phyloP scores from a whole-genome alignment of 2,797 vertebrate genomes.

The Eulemur rubriventer region DNA sequence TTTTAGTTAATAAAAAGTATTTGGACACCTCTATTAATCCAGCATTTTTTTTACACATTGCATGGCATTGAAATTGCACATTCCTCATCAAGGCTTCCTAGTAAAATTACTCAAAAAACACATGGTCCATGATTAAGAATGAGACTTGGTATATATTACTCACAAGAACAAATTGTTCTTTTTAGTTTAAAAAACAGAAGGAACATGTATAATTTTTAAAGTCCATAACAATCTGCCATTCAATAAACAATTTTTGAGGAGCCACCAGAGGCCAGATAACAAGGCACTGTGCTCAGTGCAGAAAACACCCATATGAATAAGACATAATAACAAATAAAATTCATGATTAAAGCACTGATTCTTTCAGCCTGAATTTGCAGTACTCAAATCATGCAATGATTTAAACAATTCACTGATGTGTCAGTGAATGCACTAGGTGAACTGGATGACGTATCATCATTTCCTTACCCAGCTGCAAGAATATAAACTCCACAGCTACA shows the following conservation, averaged over 20 bases:
- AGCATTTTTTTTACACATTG: neutral
- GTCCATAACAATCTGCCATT: neutral
- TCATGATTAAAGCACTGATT: neutral
- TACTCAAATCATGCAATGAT: neutral
- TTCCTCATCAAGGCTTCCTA: neutral
- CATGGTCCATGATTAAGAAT: neutral
- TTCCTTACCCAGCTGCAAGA: neutral
- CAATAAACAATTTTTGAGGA: neutral
- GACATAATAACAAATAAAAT: neutral
- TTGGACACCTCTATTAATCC: neutral
- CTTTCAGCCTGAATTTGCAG: neutral
- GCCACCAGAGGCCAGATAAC: neutral
- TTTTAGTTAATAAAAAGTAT: neutral
- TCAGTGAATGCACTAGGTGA: neutral
- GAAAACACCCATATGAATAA: neutral
- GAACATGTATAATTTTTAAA: neutral
- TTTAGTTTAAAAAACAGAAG: neutral
- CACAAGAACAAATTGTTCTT: neutral
- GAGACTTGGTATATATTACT: neutral
- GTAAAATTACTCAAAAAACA: neutral
- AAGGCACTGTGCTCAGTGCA: neutral
- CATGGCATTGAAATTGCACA: neutral
- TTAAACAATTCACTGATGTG: neutral
- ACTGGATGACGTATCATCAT: neutral
- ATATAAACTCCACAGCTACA: neutral